A percentile compares a stretch with the other conserved stretches of the same genome.
Evolutionary conservation across 2,797 vertebrate genomes (phyloP).

Genomic region (Anabas testudineus): DNA sequence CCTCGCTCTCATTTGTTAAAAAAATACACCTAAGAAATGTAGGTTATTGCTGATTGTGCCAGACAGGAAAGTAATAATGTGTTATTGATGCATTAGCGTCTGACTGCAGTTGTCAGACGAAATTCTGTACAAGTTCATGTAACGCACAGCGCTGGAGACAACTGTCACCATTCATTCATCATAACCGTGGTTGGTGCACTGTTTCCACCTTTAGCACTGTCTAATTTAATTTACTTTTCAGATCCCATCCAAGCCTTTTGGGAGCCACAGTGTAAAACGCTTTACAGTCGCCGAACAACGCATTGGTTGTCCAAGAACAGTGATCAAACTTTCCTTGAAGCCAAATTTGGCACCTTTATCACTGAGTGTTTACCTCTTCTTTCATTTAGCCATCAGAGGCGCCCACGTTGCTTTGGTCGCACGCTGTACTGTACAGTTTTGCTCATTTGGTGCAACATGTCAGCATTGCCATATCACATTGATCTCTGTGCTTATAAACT

Average conservation of each 20-base stretch:
- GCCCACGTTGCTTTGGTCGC: conserved; percentile 10
- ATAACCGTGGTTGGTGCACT: conserved; percentile 49
- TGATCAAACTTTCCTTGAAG: conserved; percentile 59
- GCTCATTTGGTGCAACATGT: conserved; percentile 29
- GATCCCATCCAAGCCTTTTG: conserved; percentile 60
- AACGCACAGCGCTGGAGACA: conserved; percentile 63
- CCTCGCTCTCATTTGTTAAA: conserved; percentile 38
- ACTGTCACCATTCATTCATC: conserved; percentile 79
- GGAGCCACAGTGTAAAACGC: conserved; percentile 37
- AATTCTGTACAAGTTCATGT: conserved; percentile 57
- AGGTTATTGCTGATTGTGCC: conserved; percentile 57
- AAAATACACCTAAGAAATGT: conserved; percentile 57
- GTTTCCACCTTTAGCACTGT: conserved; percentile 77
- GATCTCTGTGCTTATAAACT: conserved; percentile 25
- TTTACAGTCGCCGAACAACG: conserved; percentile 44
- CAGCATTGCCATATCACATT: conserved; percentile 35
- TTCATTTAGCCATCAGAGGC: conserved; percentile 30
- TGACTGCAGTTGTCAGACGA: conserved; percentile 72
- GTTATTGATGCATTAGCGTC: conserved; percentile 74
- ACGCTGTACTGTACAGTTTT: background rate
- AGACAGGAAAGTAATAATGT: conserved; percentile 67
- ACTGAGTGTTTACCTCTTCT: conserved; percentile 23
- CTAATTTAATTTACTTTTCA: conserved; percentile 74
- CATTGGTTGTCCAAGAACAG: conserved; percentile 35
- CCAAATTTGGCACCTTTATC: conserved; percentile 39